Base-by-base conservation (phyloP, 1,140 invertebrate species). In the Samia ricini region DNA sequence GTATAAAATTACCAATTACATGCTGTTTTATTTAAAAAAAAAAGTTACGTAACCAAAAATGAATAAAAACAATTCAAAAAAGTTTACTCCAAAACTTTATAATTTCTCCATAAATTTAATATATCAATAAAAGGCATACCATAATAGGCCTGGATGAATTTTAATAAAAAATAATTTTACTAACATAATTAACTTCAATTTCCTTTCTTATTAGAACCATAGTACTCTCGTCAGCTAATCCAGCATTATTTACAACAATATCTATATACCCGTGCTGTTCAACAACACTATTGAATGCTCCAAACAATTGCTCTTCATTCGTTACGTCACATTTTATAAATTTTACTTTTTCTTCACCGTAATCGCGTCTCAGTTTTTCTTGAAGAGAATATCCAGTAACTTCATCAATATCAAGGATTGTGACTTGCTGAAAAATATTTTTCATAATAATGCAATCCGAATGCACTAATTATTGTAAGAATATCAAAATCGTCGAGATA, bases 171-270 rank as follows among this genome's bases (percentile, higher is more conserved):
- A 18, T 18, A 49, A 29, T 48, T 7, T 42, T 22, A 72, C 83
- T 77, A 66, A 90, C 88, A 63, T 88, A 70, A 77, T 90, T 90
- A 10, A 88, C 64, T 4, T 63, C 65, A 21, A 86, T 80, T 64
- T 71, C 70, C 56, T 83, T 88, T 63, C 12, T 73, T 75, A 61
- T 78, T 85, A 20, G 76, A 58, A 73, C 64, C 63, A 7, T 60
- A 68, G 19, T 21, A 56, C 18, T 51, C 18, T 51, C 49, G n/a
- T 51, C 21, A 18, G 21, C 77, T 23, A 90, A 81, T 10, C 92
- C 94, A 22, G 93, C 94, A 77, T 94, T 94, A 75, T 95, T 95
- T 36, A 95, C 85, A 21, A 58, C 56, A 12, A 58, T 21, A 36
- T 58, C 56, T 15, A 58, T 42, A 42, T 58, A 58, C 1, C 56